Conservation (phyloP, 2,113 vertebrate genomes). For the Numida meleagris region DNA sequence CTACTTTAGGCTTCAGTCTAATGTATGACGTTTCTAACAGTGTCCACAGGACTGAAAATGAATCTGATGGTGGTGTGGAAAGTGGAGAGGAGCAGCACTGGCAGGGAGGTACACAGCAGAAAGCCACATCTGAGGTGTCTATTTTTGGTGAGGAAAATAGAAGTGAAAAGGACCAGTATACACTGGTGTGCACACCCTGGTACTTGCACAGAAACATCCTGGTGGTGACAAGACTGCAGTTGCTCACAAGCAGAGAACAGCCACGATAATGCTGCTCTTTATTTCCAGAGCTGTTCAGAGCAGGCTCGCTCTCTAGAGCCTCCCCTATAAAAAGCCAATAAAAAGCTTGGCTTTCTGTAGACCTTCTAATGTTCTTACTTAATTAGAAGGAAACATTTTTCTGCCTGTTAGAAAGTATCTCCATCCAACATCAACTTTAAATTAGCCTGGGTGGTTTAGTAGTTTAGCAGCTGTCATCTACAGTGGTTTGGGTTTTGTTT, state of each 20-base stretch:
- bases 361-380: conserved; percentile 12
- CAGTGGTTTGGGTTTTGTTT: not conserved
- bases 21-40: not conserved
- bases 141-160: conserved; percentile 58
- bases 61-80: not conserved
- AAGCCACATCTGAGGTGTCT: conserved; percentile 52
- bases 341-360: conserved; percentile 46
- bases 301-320: conserved; percentile 45
- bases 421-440: not conserved
- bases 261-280: conserved; percentile 74
- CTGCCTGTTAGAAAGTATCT: not conserved
- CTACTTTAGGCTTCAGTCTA: not conserved
- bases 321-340: not conserved
- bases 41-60: not conserved
- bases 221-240: conserved; percentile 74
- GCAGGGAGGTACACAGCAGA: conserved; percentile 33
- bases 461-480: not conserved
- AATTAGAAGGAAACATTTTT: not conserved
- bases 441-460: not conserved
- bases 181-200: conserved; percentile 57
- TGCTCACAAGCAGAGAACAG: conserved; percentile 49
- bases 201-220: conserved; percentile 75
- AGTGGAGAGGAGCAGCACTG: not conserved
- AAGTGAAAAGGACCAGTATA: conserved; percentile 71
- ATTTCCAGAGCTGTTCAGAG: conserved; percentile 55